Evolutionary conservation across 2,888 invertebrate species (phyloP).

Genomic region (Drosophila eohydei): DNA sequence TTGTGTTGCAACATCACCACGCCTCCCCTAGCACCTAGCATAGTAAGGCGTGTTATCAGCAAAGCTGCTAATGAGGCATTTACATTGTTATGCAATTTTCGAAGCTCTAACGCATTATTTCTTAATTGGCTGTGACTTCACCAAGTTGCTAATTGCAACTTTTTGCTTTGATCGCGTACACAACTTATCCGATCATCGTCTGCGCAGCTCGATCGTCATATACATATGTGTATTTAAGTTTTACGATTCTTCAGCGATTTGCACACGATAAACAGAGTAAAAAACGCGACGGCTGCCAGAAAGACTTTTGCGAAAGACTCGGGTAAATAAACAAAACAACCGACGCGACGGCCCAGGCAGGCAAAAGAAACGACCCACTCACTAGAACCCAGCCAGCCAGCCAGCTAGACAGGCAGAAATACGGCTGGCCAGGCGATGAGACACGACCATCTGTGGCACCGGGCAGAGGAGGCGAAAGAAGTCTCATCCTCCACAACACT

Average conservation of each 20-base stretch:
- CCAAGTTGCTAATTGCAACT: conserved; percentile 28
- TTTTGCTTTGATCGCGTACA: conserved; percentile 21
- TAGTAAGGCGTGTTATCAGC: conserved; percentile 27
- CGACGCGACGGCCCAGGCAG: conserved; percentile 19
- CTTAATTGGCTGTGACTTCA: conserved; percentile 48
- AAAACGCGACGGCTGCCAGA: conserved; percentile 16
- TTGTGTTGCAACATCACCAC: conserved; percentile 6
- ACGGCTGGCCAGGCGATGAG: conserved; percentile 16
- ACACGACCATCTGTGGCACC: conserved; percentile 21
- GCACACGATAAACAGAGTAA: conserved; percentile 54
- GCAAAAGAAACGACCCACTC: conserved; percentile 42
- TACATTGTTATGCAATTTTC: conserved; percentile 17
- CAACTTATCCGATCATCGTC: conserved; percentile 33
- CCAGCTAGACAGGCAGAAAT: conserved; percentile 8
- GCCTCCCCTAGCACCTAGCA: background rate
- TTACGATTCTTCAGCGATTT: conserved; percentile 52
- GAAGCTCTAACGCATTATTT: conserved; percentile 16
- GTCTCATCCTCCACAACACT: conserved; percentile 12
- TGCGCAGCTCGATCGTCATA: conserved; percentile 35
- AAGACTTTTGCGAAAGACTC: conserved; percentile 53
- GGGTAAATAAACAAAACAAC: conserved; percentile 56
- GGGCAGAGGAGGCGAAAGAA: background rate
- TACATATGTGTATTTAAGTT: conserved; percentile 34
- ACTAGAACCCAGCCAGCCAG: conserved; percentile 18
- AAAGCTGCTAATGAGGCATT: conserved; percentile 42